These are phyloP conservation scores for Bothrops jararaca DNA, from an alignment of 2,113 vertebrate species.

Conservation along the genomic window DNA sequence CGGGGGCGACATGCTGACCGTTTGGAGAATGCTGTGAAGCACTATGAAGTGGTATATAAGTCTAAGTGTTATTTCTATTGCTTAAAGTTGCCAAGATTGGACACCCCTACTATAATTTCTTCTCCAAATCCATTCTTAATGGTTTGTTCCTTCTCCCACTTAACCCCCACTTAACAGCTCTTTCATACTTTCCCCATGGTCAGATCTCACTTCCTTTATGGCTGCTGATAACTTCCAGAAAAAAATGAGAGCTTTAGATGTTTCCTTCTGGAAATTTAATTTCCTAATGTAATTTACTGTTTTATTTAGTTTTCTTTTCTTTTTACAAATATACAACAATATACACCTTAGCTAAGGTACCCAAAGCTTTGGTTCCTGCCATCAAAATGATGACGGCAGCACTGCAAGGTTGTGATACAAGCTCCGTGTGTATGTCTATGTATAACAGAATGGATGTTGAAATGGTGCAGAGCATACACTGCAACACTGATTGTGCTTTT, in stretches of 20 bases:
- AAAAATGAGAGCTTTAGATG: neutral
- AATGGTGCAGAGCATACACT: neutral
- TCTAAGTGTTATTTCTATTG: neutral
- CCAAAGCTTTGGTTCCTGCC: neutral
- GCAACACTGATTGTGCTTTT: neutral
- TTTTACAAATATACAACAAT: neutral
- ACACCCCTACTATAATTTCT: neutral
- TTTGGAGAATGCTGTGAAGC: neutral
- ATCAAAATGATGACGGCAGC: neutral
- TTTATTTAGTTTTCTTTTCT: neutral
- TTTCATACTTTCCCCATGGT: neutral
- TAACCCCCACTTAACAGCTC: neutral
- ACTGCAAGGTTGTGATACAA: neutral
- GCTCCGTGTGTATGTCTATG: neutral
- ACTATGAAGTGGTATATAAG: neutral
- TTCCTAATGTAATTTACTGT: neutral
- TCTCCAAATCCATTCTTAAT: neutral
- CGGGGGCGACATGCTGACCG: neutral
- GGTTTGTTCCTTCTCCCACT: neutral
- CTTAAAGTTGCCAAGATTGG: neutral
- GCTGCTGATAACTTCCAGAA: neutral
- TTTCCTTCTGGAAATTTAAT: neutral
- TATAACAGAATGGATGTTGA: no score
- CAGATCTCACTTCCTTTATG: neutral
- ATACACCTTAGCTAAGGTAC: neutral